These are phyloP conservation scores for Coccyzus lansbergi DNA, from an alignment of 2,797 vertebrate species.

Conservation along the genomic window DNA sequence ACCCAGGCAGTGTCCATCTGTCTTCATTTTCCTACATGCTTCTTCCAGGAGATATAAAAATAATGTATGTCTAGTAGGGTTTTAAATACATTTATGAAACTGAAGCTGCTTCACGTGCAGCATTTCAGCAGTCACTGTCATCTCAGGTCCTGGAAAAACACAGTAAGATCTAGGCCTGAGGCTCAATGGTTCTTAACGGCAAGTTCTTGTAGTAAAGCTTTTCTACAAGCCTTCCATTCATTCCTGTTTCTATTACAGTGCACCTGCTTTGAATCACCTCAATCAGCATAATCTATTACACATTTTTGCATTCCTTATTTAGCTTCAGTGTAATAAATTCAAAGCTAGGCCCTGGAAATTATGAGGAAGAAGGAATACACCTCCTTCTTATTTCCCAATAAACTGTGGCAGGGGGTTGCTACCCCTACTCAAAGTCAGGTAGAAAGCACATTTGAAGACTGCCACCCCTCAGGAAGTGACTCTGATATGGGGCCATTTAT, in stretches of 20 bases:
- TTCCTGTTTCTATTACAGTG: background rate
- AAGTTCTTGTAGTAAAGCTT: background rate
- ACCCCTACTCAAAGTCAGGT: background rate
- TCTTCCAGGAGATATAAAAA: background rate
- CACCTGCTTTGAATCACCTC: constrained; percentile 4
- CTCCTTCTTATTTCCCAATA: background rate
- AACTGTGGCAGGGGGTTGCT: background rate
- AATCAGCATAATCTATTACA: background rate
- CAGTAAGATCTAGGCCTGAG: background rate
- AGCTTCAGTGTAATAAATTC: background rate
- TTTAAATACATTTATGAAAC: constrained; percentile 8
- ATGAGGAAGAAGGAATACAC: background rate
- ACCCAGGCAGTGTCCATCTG: background rate
- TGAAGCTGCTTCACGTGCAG: background rate
- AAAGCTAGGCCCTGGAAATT: background rate
- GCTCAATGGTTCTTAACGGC: background rate
- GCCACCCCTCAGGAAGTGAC: background rate
- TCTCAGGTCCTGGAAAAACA: background rate
- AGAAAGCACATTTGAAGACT: background rate
- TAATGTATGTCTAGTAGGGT: background rate
- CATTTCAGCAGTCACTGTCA: background rate
- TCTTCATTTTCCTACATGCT: background rate
- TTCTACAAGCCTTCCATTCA: background rate
- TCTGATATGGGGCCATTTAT: background rate
- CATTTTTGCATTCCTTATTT: background rate